phyloP scores from a whole-genome alignment of 2,797 vertebrate species.

The Alfaro cultratus region DNA sequence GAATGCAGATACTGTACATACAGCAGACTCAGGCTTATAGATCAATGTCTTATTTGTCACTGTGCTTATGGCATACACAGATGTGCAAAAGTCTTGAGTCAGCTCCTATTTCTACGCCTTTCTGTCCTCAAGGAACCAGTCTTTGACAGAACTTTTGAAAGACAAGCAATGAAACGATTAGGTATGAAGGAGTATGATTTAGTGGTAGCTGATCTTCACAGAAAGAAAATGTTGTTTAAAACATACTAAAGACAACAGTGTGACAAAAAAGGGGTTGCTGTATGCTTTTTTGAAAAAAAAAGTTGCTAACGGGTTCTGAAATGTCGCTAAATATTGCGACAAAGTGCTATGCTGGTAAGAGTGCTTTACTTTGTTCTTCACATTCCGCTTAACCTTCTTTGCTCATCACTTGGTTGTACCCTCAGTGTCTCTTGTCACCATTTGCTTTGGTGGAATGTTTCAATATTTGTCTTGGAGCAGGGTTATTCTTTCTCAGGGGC shows the following conservation, averaged over 20 bases:
- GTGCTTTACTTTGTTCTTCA: not conserved
- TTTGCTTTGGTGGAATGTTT: not conserved
- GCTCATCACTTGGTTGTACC: not conserved
- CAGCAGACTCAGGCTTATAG: conserved; percentile 38
- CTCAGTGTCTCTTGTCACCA: not conserved
- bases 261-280: not conserved
- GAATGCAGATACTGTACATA: conserved; percentile 58
- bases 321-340: not conserved
- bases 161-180: not conserved
- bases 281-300: too few species aligned
- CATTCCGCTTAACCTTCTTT: not conserved
- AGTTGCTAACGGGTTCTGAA: too few species aligned
- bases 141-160: not conserved
- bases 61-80: not conserved
- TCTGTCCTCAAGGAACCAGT: not conserved
- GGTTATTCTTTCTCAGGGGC: not conserved
- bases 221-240: not conserved
- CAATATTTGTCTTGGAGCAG: not conserved
- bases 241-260: not conserved
- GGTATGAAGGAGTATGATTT: not conserved
- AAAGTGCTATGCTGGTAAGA: not conserved
- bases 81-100: not conserved
- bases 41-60: conserved; percentile 58
- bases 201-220: not conserved
- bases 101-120: not conserved